These are phyloP conservation scores for Schizopygopsis malacanthus DNA, from an alignment of 2,797 vertebrate genomes.

Conservation along the genomic window DNA sequence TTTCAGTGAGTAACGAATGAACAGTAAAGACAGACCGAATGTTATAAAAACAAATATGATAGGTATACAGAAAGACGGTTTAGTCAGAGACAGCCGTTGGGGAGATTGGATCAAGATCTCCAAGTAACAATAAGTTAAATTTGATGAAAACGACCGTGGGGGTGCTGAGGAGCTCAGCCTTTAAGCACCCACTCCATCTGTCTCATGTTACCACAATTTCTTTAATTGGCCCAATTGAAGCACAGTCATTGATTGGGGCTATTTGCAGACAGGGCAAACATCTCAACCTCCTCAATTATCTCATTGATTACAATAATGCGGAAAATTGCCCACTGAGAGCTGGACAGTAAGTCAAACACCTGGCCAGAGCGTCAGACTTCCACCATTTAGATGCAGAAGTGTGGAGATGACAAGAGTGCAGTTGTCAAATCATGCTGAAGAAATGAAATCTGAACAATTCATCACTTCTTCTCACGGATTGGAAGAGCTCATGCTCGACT, in stretches of 20 bases:
- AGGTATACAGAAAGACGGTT: not conserved
- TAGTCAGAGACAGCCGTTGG: not conserved
- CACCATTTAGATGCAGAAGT: slow-evolving; percentile 26
- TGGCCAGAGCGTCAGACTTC: slow-evolving; percentile 76
- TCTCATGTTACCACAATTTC: slow-evolving; percentile 87
- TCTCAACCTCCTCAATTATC: slow-evolving; percentile 87
- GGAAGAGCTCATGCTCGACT: not conserved
- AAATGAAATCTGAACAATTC: slow-evolving; percentile 40
- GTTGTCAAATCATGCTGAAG: slow-evolving; percentile 62
- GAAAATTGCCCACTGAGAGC: slow-evolving; percentile 88
- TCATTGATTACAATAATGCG: slow-evolving; percentile 96
- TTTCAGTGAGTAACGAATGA: not conserved
- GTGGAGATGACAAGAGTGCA: slow-evolving; percentile 17
- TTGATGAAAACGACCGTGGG: not conserved
- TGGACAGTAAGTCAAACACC: slow-evolving; percentile 86
- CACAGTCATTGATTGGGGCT: slow-evolving; percentile 91
- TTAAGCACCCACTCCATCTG: slow-evolving; percentile 84
- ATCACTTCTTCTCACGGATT: slow-evolving; percentile 32
- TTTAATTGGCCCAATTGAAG: slow-evolving; percentile 91
- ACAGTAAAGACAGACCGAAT: not conserved
- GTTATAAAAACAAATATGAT: slow-evolving; percentile 16
- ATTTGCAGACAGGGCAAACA: slow-evolving; percentile 85
- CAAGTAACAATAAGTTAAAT: slow-evolving; percentile 1
- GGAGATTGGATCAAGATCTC: not conserved
- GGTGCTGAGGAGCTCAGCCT: slow-evolving; percentile 59